phyloP scores from a whole-genome alignment of 2,113 vertebrate species.

The Diglossa brunneiventris region DNA sequence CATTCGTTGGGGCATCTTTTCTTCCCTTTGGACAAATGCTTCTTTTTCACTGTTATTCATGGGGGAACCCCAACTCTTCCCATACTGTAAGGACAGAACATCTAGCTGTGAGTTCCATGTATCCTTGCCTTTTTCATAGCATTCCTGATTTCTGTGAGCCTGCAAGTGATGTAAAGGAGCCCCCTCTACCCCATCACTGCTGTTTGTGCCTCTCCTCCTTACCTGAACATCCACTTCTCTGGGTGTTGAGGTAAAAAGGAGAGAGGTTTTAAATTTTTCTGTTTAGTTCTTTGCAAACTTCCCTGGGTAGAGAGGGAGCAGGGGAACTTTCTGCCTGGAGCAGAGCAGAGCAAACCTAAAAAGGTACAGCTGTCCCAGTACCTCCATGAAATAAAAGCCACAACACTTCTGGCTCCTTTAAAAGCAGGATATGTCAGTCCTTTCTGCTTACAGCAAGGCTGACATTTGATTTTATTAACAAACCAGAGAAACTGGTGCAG shows the following conservation, averaged over 20 bases:
- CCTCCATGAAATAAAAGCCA: not conserved
- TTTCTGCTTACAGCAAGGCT: not conserved
- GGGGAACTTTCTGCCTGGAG: not conserved
- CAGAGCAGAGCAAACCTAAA: not conserved
- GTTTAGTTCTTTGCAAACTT: not conserved
- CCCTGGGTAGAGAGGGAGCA: not conserved
- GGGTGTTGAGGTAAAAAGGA: not conserved
- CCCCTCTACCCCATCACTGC: not conserved
- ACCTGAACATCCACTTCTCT: not conserved
- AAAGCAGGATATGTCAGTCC: not conserved
- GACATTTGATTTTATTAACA: constrained; percentile 29
- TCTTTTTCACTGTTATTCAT: not conserved
- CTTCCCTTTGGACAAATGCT: not conserved
- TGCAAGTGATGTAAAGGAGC: not conserved
- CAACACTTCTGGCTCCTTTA: not conserved
- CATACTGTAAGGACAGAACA: accelerated
- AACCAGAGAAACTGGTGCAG: not conserved
- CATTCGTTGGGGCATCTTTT: accelerated
- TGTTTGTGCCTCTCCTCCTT: not conserved
- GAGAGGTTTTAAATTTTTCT: not conserved
- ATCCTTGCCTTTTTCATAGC: not conserved
- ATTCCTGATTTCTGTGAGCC: not conserved
- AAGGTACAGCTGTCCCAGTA: not conserved
- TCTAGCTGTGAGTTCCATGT: not conserved
- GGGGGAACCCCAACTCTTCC: not conserved